Percentiles rank a stretch among this genome's conserved stretches.
Conservation (phyloP, 2,797 vertebrate genomes). For the Thaleichthys pacificus region DNA sequence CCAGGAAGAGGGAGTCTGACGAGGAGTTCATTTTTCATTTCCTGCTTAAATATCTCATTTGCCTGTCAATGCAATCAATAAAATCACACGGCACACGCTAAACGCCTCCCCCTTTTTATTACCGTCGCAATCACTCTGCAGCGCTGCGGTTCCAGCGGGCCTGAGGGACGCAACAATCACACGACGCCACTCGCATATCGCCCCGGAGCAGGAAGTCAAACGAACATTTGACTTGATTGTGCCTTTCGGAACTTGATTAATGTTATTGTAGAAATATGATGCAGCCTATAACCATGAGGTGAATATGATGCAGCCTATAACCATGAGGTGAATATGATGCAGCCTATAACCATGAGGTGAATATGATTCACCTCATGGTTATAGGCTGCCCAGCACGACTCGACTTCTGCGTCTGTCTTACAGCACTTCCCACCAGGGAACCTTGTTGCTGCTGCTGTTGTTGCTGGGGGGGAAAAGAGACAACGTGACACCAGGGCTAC, state of each 20-base stretch:
- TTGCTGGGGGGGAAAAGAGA: slow-evolving; percentile 42
- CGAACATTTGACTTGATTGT: slow-evolving; percentile 19
- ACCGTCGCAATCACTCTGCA: slow-evolving; percentile 39
- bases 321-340: neutral
- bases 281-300: neutral
- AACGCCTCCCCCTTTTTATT: slow-evolving; percentile 25
- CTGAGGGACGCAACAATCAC: slow-evolving; percentile 33
- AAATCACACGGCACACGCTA: slow-evolving; percentile 23
- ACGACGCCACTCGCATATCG: slow-evolving; percentile 38
- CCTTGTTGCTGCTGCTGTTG: slow-evolving; percentile 36
- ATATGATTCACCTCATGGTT: no score
- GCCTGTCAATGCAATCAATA: slow-evolving; percentile 50
- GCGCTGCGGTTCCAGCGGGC: slow-evolving; percentile 6
- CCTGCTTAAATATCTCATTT: slow-evolving; percentile 55
- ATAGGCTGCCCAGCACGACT: slow-evolving; percentile 19
- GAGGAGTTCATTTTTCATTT: slow-evolving; percentile 54
- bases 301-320: neutral
- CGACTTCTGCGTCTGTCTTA: slow-evolving; percentile 46
- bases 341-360: neutral
- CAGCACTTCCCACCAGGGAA: slow-evolving; percentile 50
- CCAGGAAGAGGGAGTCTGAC: slow-evolving; percentile 16
- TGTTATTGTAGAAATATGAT: neutral
- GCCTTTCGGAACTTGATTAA: no score
- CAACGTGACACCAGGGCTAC: slow-evolving; percentile 41
- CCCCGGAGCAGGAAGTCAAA: slow-evolving; percentile 54